Percentiles rank a stretch among this genome's conserved stretches.
These are phyloP conservation scores for Chelonus formosanus DNA, from an alignment of 2,888 invertebrate species.

Conservation along the genomic window DNA sequence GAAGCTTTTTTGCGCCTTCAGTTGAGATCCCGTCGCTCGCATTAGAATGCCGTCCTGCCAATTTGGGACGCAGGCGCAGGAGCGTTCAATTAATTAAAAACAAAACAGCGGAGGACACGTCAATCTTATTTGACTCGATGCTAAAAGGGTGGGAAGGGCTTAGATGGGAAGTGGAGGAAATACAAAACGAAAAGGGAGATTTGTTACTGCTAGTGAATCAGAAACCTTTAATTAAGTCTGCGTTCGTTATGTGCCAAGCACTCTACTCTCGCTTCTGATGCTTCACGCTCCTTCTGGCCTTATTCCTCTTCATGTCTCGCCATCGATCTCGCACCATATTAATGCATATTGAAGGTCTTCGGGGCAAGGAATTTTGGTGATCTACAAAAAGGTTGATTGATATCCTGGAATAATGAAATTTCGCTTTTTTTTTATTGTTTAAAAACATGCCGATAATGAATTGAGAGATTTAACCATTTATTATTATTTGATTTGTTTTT, in stretches of 20 bases:
- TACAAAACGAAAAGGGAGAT: conserved; percentile 46
- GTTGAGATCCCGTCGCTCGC: conserved; percentile 35
- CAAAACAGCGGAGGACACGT: conserved; percentile 58
- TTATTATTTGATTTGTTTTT: too few species aligned
- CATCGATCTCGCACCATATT: conserved; percentile 51
- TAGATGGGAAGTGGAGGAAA: conserved; percentile 24
- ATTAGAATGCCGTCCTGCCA: conserved; percentile 60
- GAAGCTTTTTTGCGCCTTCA: conserved; percentile 52
- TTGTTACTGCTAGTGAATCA: conserved; percentile 51
- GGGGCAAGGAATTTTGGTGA: too few species aligned
- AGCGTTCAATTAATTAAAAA: conserved; percentile 59
- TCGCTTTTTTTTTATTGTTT: too few species aligned
- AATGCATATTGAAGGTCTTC: too few species aligned
- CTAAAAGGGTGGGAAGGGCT: conserved; percentile 17
- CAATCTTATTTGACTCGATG: conserved; percentile 57
- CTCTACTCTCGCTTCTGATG: conserved; percentile 20
- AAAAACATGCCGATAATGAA: too few species aligned
- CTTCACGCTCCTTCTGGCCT: conserved; percentile 1
- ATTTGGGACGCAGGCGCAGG: conserved; percentile 53
- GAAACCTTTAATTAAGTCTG: conserved; percentile 57
- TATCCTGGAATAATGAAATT: too few species aligned
- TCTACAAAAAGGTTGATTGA: too few species aligned
- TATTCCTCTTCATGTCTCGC: conserved; percentile 26
- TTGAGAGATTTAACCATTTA: too few species aligned
- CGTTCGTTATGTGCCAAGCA: conserved; percentile 49